Evolutionary conservation across 2,888 invertebrate genomes (phyloP).

Genomic region (Thelaira solivaga): DNA sequence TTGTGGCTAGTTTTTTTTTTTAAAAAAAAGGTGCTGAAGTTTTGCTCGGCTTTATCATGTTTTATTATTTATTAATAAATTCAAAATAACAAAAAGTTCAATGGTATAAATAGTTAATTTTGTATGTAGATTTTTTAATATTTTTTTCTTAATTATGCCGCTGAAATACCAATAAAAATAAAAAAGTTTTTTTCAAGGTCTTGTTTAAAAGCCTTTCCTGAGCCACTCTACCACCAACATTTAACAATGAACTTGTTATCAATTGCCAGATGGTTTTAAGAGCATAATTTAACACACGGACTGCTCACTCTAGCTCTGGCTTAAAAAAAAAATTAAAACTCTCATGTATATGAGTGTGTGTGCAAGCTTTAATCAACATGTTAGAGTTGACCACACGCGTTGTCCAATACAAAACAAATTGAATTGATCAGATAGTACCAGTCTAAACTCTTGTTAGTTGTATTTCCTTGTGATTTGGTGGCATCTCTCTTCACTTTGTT

Average conservation of each 20-base stretch:
- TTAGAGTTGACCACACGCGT: slow-evolving; percentile 73
- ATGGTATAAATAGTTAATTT: slow-evolving; percentile 11
- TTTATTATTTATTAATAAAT: too few relatives aligned
- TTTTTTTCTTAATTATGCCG: slow-evolving; percentile 3
- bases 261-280: slow-evolving; percentile 33
- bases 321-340: too few relatives aligned
- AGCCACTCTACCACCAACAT: neutral
- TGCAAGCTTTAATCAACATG: slow-evolving; percentile 60
- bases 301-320: too few relatives aligned
- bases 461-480: slow-evolving; percentile 4
- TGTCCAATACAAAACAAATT: too few relatives aligned
- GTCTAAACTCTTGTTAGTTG: slow-evolving; percentile 21
- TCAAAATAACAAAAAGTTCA: slow-evolving; percentile 30
- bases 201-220: neutral
- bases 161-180: slow-evolving; percentile 4
- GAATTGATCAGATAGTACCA: slow-evolving; percentile 46
- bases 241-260: slow-evolving; percentile 12
- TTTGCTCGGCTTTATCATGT: too few relatives aligned
- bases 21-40: too few relatives aligned
- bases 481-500: too few relatives aligned
- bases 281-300: neutral
- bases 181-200: slow-evolving; percentile 19
- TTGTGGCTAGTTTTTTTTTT: too few relatives aligned
- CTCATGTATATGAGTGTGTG: neutral
- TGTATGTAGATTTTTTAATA: slow-evolving; percentile 20